Percentiles rank a stretch among this genome's conserved stretches.
phyloP scores from a whole-genome alignment of 2,797 vertebrate species.

The Florisuga fusca region DNA sequence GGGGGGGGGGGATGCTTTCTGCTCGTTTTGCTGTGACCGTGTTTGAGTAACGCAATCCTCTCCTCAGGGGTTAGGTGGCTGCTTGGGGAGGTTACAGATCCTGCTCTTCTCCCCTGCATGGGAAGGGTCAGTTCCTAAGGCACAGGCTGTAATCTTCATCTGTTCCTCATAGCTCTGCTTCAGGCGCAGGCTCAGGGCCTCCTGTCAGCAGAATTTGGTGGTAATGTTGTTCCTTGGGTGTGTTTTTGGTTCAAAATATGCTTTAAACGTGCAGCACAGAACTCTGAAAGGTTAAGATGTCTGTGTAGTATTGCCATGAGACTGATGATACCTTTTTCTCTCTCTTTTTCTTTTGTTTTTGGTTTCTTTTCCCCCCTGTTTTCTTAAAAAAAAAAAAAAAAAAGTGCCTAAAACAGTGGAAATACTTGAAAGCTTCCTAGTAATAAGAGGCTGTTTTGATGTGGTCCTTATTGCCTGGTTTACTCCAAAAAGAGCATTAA shows the following conservation, averaged over 20 bases:
- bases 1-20: accelerated
- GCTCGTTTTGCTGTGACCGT: background rate
- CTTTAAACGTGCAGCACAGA: background rate
- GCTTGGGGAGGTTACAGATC: background rate
- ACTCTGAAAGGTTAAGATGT: background rate
- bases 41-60: background rate
- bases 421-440: constrained; percentile 7
- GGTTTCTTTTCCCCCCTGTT: too few species aligned
- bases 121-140: accelerated
- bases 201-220: accelerated
- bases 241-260: too few species aligned
- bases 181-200: background rate
- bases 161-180: background rate
- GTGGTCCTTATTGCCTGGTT: constrained; percentile 15
- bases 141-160: accelerated
- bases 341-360: background rate
- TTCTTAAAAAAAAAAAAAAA: background rate
- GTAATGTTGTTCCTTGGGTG: background rate
- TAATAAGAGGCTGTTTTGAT: background rate
- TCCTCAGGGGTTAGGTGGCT: background rate
- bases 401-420: background rate
- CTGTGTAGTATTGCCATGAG: background rate
- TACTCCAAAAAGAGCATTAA: background rate
- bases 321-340: constrained; percentile 42
- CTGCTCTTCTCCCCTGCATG: background rate